Evolutionary conservation across 2,888 invertebrate species (phyloP).

Genomic region (Nasonia oneida): DNA sequence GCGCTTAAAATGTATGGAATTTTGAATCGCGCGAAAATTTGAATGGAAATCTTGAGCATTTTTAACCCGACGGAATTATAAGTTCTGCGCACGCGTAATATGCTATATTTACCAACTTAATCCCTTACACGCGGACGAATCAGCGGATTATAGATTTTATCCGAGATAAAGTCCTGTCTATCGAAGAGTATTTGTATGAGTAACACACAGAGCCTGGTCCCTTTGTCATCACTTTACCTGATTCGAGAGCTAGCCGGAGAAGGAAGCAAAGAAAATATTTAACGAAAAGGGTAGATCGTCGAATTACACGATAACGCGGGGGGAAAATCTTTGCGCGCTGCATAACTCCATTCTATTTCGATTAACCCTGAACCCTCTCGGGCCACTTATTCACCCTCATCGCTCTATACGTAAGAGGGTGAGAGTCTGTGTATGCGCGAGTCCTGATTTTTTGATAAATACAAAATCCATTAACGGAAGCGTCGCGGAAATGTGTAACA

Average conservation of each 20-base stretch:
- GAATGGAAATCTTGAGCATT: background rate
- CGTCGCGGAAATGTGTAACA: background rate
- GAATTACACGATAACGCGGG: background rate
- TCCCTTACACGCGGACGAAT: background rate
- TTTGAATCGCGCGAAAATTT: background rate
- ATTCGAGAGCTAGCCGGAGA: background rate
- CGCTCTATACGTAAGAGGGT: background rate
- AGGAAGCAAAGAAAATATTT: constrained; percentile 32
- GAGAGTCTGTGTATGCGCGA: background rate
- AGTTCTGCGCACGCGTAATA: too few species aligned
- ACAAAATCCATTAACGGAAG: constrained; percentile 38
- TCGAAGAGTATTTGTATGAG: background rate
- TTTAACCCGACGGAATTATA: background rate
- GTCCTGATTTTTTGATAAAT: constrained; percentile 46
- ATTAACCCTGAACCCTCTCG: constrained; percentile 14
- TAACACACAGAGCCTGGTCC: background rate
- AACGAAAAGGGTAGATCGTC: constrained; percentile 42
- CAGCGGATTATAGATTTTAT: background rate
- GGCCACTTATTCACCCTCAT: background rate
- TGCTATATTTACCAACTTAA: background rate
- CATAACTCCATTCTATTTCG: constrained; percentile 36
- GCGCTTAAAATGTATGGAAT: background rate
- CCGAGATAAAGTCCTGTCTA: background rate
- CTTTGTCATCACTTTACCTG: constrained; percentile 28
- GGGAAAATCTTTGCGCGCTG: constrained; percentile 1